Evolutionary conservation across 2,888 invertebrate species (phyloP).

Genomic region (Acronicta aceris): DNA sequence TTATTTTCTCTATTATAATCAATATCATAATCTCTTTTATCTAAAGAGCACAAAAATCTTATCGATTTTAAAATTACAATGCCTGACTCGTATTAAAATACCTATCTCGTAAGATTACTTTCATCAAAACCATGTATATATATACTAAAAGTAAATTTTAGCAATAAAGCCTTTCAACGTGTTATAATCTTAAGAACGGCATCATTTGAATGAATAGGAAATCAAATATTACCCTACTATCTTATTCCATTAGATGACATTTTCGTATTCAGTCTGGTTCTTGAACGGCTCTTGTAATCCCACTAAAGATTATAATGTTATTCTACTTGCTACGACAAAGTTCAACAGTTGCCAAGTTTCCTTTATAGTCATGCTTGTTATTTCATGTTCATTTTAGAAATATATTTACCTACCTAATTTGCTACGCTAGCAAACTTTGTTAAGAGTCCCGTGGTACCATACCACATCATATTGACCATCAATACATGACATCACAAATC

Average conservation of each 20-base stretch:
- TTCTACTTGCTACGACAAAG: conserved; percentile 51
- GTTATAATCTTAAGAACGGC: conserved; percentile 38
- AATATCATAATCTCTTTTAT: too few species aligned
- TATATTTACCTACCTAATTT: too few species aligned
- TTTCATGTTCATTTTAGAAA: conserved; percentile 21
- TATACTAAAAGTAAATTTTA: conserved; percentile 20
- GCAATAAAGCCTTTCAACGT: conserved; percentile 22
- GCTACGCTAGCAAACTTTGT: conserved; percentile 30
- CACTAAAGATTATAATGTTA: conserved; percentile 69
- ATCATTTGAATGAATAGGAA: conserved; percentile 45
- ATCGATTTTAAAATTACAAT: too few species aligned
- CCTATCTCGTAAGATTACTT: conserved; percentile 7
- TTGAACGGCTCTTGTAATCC: conserved; percentile 61
- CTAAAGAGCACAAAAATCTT: too few species aligned
- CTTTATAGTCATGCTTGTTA: conserved; percentile 29
- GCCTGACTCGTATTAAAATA: too few species aligned
- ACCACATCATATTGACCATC: too few species aligned
- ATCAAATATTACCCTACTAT: conserved; percentile 62
- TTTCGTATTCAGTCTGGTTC: conserved; percentile 61
- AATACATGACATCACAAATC: too few species aligned
- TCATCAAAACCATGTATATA: conserved; percentile 8
- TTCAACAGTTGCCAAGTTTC: conserved; percentile 39
- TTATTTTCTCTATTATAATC: too few species aligned
- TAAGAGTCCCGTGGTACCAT: neutral
- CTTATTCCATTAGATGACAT: conserved; percentile 64